Conservation (phyloP, 2,888 invertebrate genomes). For the Caenorhabditis becei region DNA sequence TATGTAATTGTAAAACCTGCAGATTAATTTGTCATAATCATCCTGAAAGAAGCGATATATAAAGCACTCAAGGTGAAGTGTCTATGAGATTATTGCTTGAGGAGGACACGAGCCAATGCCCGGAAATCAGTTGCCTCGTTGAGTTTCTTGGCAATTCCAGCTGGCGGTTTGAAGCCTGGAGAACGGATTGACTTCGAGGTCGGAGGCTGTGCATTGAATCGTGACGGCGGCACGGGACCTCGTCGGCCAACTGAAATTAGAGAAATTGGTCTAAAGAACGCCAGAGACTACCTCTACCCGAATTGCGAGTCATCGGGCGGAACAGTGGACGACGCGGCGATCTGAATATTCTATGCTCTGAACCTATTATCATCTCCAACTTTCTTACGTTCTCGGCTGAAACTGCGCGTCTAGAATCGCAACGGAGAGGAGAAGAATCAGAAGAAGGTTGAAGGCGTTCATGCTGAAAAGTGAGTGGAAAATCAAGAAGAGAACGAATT, state of each 20-base stretch:
- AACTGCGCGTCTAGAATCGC: conserved; percentile 14
- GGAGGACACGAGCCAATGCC: conserved; percentile 54
- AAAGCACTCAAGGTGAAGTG: conserved; percentile 3
- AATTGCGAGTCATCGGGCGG: conserved; percentile 47
- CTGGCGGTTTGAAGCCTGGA: conserved; percentile 57
- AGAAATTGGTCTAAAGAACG: not conserved
- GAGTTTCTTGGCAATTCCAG: conserved; percentile 61
- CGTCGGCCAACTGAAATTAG: conserved; percentile 41
- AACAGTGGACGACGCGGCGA: conserved; percentile 29
- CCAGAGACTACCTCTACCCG: conserved; percentile 37
- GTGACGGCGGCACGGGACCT: conserved; percentile 29
- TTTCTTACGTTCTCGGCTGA: conserved; percentile 21
- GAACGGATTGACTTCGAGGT: too few species aligned
- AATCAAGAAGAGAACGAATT: not conserved
- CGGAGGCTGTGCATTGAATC: not conserved
- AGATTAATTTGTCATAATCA: not conserved
- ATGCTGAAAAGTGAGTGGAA: not conserved
- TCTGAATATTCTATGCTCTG: conserved; percentile 26
- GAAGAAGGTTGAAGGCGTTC: not conserved
- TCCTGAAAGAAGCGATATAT: conserved; percentile 16
- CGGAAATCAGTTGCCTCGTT: conserved; percentile 57
- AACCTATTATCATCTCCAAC: not conserved
- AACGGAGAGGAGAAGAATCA: not conserved
- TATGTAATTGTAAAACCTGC: not conserved
- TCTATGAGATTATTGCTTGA: conserved; percentile 40